Base-by-base conservation (phyloP, 2,797 vertebrate species). In the Acrossocheilus fasciatus region DNA sequence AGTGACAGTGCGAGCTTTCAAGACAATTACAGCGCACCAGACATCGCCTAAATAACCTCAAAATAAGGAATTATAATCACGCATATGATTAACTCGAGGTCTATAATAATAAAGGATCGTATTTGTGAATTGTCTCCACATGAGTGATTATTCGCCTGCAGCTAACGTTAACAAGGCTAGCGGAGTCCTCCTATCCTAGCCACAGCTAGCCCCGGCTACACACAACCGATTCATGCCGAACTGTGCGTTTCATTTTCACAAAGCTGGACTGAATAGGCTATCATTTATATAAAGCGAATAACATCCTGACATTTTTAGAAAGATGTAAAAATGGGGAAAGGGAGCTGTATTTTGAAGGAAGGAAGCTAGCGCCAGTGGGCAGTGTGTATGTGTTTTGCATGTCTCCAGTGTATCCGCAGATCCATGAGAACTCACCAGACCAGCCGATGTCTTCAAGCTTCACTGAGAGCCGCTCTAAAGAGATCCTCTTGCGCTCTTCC, bases 371-470 rank as follows among this genome's bases (percentile, higher is more conserved):
- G 78, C 23, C 68, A 52, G 36, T 39, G 26, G 41, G 57, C 30
- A 72, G 43, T 20, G 78, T 81, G 47, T 79, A 57, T 81, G 69
- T 74, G 11, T 81, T 81, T 86, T 81, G 66, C 52, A 54, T 86
- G 74, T 87, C 57, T 86, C 81, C 85, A 86, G 75, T 84, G 85
- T 81, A 81, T 66, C 81, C 82, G 83, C 72, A 74, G 82, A 83
- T 87, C 88, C 91, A 89, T 83, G 85, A 62, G 59, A 82, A 91
- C 92, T 92, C 85, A 93, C 92, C 92, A 87, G 86, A 68, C n/a
- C 88, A 68, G 79, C 85, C 87, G 81, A 52, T 57, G 91, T 84
- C 81, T 73, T 86, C 85, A 82, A 69, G 83, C 85, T 64, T 86
- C 57, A 50, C 30, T 20, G 64, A 83, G 82, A 83, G 26, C 81